phyloP scores from a whole-genome alignment of 2,888 invertebrate species.

The Heterodera filipjevi region DNA sequence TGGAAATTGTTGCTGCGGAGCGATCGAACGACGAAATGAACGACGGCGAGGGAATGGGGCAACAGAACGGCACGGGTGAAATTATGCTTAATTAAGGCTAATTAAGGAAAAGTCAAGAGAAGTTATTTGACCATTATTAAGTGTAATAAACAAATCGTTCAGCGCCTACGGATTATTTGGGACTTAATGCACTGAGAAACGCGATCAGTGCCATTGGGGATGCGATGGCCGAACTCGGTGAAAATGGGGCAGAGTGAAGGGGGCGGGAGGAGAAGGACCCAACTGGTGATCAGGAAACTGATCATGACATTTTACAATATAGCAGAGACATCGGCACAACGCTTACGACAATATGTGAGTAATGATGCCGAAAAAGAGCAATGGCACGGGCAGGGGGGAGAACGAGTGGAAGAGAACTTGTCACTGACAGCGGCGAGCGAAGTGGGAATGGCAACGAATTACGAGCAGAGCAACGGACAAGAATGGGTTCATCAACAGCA shows the following conservation, averaged over 20 bases:
- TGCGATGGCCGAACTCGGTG: constrained; percentile 29
- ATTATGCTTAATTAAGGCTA: not conserved
- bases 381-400: not conserved
- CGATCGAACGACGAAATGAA: not conserved
- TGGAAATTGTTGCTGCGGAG: no score
- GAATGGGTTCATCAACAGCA: not conserved
- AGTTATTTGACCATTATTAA: not conserved
- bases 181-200: constrained; percentile 17
- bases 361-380: not conserved
- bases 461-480: not conserved
- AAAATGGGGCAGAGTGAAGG: not conserved
- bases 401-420: not conserved
- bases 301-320: not conserved
- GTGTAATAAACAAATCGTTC: not conserved
- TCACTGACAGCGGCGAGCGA: not conserved
- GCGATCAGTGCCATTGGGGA: constrained; percentile 27
- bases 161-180: not conserved
- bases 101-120: no score
- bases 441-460: not conserved
- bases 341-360: not conserved
- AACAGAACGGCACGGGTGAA: not conserved
- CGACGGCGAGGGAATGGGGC: not conserved
- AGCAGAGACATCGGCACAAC: not conserved
- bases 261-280: not conserved
- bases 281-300: not conserved